A percentile compares a stretch with the other conserved stretches of the same genome.
Evolutionary conservation across 2,113 vertebrate species (phyloP).

Genomic region (Chelonoidis abingdonii): DNA sequence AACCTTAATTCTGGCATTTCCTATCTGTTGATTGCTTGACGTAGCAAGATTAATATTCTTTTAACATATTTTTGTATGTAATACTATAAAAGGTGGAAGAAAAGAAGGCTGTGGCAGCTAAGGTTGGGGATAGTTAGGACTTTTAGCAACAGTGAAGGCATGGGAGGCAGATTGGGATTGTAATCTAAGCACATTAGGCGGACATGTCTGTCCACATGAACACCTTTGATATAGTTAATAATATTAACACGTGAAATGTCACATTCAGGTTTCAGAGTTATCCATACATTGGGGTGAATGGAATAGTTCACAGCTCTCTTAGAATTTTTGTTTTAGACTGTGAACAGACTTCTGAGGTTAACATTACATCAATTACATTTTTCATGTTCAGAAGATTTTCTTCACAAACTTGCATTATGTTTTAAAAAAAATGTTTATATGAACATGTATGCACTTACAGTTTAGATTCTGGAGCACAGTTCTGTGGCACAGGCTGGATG

Average conservation of each 20-base stretch:
- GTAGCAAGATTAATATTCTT: neutral
- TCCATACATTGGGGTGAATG: neutral
- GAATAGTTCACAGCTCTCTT: neutral
- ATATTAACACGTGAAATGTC: neutral
- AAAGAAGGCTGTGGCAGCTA: neutral
- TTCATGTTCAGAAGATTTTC: neutral
- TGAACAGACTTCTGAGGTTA: neutral
- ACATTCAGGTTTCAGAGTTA: neutral
- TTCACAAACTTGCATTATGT: neutral
- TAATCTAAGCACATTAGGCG: neutral
- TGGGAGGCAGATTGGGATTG: neutral
- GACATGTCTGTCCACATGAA: neutral
- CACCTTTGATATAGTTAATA: neutral
- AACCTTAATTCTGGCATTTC: neutral
- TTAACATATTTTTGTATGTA: neutral
- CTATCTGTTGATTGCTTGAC: neutral
- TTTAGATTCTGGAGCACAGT: neutral
- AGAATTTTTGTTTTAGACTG: neutral
- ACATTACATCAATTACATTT: neutral
- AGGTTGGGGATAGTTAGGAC: neutral
- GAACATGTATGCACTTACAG: neutral
- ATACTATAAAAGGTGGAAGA: neutral
- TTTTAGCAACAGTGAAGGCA: neutral
- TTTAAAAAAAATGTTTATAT: neutral
- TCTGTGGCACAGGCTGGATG: neutral